These are phyloP conservation scores for Drosophila sechellia DNA, from an alignment of 1,140 invertebrate species.

Conservation along the genomic window DNA sequence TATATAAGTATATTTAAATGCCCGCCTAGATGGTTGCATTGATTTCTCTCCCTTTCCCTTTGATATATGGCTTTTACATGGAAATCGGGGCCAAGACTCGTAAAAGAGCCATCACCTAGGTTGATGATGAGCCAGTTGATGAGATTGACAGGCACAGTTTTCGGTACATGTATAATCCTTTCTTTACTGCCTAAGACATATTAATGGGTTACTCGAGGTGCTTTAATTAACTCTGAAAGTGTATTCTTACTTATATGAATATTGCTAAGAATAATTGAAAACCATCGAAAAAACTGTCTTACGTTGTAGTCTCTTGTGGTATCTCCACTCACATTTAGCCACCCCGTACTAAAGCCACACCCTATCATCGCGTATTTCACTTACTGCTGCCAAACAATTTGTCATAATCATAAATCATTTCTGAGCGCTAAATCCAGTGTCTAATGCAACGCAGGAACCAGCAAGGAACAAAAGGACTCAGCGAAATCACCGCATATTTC, in stretches of 20 bases:
- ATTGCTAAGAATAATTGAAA: not conserved
- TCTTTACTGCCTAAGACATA: conserved; percentile 23
- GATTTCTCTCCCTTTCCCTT: conserved; percentile 39
- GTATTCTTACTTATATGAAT: no score
- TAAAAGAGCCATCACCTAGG: conserved; percentile 28
- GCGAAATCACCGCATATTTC: conserved; percentile 81
- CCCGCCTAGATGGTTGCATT: conserved; percentile 34
- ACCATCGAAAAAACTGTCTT: not conserved
- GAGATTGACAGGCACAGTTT: conserved; percentile 33
- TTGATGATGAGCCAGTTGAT: conserved; percentile 5
- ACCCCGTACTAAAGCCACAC: conserved; percentile 4
- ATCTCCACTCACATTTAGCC: conserved; percentile 10
- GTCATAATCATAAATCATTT: conserved; percentile 83
- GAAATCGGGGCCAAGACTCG: conserved; percentile 44
- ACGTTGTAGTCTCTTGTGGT: no score
- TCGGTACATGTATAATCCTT: conserved; percentile 16
- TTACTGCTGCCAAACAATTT: conserved; percentile 70
- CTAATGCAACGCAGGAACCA: conserved; percentile 58
- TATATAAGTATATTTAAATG: conserved; percentile 61
- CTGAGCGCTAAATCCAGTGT: conserved; percentile 77
- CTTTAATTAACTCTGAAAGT: conserved; percentile 3
- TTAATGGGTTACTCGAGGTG: conserved; percentile 18
- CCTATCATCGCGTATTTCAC: conserved; percentile 50
- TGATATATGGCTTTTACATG: conserved; percentile 59
- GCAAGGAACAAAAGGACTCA: conserved; percentile 45